Base-by-base conservation (phyloP, 1,140 invertebrate species). In the Trichogramma pretiosum region DNA sequence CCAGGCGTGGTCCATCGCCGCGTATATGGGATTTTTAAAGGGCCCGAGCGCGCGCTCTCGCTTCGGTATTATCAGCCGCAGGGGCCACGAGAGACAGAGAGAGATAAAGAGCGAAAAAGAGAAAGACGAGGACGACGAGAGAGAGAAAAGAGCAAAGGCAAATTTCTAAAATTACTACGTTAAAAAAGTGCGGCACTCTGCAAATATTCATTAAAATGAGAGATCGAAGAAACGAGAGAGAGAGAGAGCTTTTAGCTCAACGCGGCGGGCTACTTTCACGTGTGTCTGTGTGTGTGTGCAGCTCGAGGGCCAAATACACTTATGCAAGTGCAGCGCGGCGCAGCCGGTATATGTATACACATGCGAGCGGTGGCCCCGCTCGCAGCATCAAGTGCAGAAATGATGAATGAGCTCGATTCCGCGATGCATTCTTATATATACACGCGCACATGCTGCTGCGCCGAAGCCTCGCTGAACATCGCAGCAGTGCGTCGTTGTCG, bases 161-260 rank as follows among this genome's bases (percentile, higher is more conserved):
- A 47, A 47, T 40, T 47, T 47, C 45, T 47, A 40, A 22, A 48
- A 48, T 48, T 26, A 48, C 9, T 38, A 23, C 30, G 21, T 13
- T 40, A 41, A 48, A n/a, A 14, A n/a, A 21, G 2, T 13, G 16
- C 19, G 19, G 19, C n/a, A 2, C 13, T 48, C 13, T 33, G 22
- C 32, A 48, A 43, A 49, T 49, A 49, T 43, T 49, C 26, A 38
- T 43, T 30, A 49, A 43, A 49, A 42, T 49, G 34, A 38, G 40
- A n/a, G 23, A 42, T 48, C 32, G 39, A 41, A 36, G 23, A 28
- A 11, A 28, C 5, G 17, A 17, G 39, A 34, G 34, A 23, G 11
- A 11, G 24, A 5, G n/a, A 13, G 46, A 48, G 33, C 18, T 48
- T 48, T 48, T 48, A 47, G 36, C 14, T 33, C 24, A 17, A 38